phyloP scores from a whole-genome alignment of 2,888 invertebrate genomes.

The Pammene aurita region DNA sequence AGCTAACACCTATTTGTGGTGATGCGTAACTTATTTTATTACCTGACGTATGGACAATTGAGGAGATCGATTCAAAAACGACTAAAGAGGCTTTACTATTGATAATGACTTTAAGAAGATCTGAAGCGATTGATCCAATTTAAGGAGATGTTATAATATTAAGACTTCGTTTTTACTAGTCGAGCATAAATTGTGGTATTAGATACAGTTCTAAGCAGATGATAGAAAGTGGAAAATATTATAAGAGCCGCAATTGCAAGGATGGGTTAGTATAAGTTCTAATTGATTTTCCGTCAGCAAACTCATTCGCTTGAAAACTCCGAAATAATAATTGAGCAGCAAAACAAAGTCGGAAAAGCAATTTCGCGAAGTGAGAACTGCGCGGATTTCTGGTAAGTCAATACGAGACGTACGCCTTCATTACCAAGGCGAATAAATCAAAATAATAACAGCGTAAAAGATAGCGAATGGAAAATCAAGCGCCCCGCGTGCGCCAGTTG shows the following conservation, averaged over 20 bases:
- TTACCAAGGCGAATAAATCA: slow-evolving; percentile 80
- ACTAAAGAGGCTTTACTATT: not conserved
- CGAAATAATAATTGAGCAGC: slow-evolving; percentile 33
- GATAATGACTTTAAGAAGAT: too few species aligned
- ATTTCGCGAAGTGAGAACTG: slow-evolving; percentile 66
- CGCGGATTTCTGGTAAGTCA: slow-evolving; percentile 70
- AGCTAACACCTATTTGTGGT: slow-evolving; percentile 74
- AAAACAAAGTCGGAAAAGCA: slow-evolving; percentile 47
- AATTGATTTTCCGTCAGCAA: too few species aligned
- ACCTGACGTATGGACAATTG: slow-evolving; percentile 57
- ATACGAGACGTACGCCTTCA: slow-evolving; percentile 79
- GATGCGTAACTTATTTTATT: slow-evolving; percentile 64
- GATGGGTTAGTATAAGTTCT: too few species aligned
- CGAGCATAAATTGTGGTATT: not conserved
- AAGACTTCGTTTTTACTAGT: not conserved
- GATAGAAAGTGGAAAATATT: too few species aligned
- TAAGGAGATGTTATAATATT: not conserved
- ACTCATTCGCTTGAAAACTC: not conserved
- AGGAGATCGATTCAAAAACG: slow-evolving; percentile 5
- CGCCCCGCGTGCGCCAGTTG: slow-evolving; percentile 64
- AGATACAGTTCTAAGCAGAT: too few species aligned
- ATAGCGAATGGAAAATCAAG: slow-evolving; percentile 82
- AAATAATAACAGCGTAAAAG: slow-evolving; percentile 80
- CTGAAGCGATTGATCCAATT: not conserved
- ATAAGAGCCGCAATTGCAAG: too few species aligned